phyloP scores from a whole-genome alignment of 2,113 vertebrate species.

The Colaptes auratus region DNA sequence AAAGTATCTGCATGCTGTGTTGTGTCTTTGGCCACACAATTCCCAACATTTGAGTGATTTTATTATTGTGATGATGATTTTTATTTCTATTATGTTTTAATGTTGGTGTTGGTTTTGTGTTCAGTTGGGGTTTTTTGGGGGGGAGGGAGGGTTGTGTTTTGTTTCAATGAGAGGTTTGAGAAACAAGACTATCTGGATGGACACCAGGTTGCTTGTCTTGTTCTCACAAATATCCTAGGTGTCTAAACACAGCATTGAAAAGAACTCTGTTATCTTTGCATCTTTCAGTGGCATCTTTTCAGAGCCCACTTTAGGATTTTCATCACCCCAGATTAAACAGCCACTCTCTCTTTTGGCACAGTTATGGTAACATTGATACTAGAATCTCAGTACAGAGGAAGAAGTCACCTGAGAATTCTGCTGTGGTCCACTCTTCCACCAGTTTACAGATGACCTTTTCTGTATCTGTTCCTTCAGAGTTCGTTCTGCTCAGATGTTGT shows the following conservation, averaged over 20 bases:
- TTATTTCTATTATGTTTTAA: too few species aligned
- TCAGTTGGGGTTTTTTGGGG: too few species aligned
- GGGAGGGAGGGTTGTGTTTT: neutral
- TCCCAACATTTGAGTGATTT: neutral
- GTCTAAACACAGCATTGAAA: neutral
- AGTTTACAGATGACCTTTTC: neutral
- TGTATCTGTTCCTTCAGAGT: neutral
- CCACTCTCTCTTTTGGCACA: neutral
- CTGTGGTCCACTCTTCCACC: neutral
- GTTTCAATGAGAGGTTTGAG: neutral
- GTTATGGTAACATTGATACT: neutral
- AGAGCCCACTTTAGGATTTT: neutral
- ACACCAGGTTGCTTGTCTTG: neutral
- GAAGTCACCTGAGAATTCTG: neutral
- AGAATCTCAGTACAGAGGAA: neutral
- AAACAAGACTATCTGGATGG: neutral
- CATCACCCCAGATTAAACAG: neutral
- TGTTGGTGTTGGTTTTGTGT: too few species aligned
- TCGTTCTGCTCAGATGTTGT: neutral
- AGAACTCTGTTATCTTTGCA: neutral
- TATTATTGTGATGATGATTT: too few species aligned
- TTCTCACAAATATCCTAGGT: neutral
- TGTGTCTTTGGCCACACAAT: neutral
- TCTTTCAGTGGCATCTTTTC: neutral
- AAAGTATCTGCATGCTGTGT: neutral